Conservation (phyloP, 2,797 vertebrate species). For the Microtus agrestis region DNA sequence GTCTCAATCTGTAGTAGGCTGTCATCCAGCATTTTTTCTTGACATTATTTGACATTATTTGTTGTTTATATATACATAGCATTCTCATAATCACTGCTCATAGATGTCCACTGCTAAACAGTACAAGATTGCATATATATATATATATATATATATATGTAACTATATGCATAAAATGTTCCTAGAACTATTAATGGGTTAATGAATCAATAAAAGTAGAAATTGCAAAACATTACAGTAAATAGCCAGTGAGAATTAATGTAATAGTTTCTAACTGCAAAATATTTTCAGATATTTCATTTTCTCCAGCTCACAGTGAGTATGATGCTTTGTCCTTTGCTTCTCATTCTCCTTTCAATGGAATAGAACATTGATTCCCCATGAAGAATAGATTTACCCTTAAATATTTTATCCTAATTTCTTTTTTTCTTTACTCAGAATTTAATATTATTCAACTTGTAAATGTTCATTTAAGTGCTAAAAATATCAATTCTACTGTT, state of each 20-base stretch:
- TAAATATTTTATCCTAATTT: not conserved
- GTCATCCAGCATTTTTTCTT: not conserved
- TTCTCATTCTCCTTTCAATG: not conserved
- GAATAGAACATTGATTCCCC: not conserved
- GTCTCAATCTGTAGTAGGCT: not conserved
- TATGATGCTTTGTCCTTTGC: not conserved
- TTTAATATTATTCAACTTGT: not conserved
- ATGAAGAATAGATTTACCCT: not conserved
- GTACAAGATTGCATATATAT: not conserved
- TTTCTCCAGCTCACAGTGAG: not conserved
- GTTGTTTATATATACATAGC: not conserved
- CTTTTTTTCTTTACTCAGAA: not conserved
- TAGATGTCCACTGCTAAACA: not conserved
- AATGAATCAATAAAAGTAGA: not conserved
- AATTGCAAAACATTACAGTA: not conserved
- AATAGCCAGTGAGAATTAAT: not conserved
- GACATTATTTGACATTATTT: not conserved
- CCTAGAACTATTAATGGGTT: not conserved
- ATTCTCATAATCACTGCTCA: not conserved
- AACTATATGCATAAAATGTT: not conserved
- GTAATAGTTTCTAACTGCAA: not conserved
- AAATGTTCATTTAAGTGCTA: not conserved
- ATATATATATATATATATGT: not conserved
- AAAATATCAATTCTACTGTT: not conserved
- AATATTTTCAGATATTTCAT: not conserved